A percentile compares a stretch with the other conserved stretches of the same genome.
Evolutionary conservation across 1,140 invertebrate genomes (phyloP).

Genomic region (Phocides pigmalion): DNA sequence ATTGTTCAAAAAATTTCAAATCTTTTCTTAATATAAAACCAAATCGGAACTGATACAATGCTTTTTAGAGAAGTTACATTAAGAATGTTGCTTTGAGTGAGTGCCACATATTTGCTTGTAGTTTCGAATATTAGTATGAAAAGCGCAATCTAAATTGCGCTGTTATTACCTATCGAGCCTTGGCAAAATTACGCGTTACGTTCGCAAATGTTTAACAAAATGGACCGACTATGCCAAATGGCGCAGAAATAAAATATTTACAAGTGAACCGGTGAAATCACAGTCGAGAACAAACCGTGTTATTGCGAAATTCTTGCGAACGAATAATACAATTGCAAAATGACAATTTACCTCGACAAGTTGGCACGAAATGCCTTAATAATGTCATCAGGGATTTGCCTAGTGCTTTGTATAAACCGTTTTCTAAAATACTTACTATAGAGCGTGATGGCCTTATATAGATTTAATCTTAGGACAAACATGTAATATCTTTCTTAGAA

Average conservation of each 20-base stretch:
- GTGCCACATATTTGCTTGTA: no score
- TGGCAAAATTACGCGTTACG: no score
- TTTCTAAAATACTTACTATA: constrained; percentile 3
- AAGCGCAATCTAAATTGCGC: no score
- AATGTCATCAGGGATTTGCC: constrained; percentile 32
- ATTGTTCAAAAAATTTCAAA: no score
- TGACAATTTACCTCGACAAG: constrained; percentile 30
- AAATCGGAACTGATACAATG: no score
- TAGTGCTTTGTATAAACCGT: constrained; percentile 27
- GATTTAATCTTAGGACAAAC: constrained; percentile 16
- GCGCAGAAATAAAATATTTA: constrained; percentile 2
- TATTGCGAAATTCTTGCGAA: constrained; percentile 23
- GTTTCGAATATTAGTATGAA: no score
- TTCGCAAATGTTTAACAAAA: no score
- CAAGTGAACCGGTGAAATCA: not conserved
- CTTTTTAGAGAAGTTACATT: no score
- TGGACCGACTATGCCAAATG: not conserved
- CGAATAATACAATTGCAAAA: constrained; percentile 32
- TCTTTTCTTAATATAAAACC: no score
- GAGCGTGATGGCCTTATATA: constrained; percentile 26
- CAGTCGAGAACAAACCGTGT: constrained; percentile 25
- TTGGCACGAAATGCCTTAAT: constrained; percentile 34
- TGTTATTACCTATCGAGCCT: no score
- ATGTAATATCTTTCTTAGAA: constrained; percentile 1
- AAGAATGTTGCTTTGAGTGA: no score